Evolutionary conservation across 2,797 vertebrate species (phyloP), one percentile per base, ranked within the genome.

Genomic region (Chaenodraco wilsoni): DNA sequence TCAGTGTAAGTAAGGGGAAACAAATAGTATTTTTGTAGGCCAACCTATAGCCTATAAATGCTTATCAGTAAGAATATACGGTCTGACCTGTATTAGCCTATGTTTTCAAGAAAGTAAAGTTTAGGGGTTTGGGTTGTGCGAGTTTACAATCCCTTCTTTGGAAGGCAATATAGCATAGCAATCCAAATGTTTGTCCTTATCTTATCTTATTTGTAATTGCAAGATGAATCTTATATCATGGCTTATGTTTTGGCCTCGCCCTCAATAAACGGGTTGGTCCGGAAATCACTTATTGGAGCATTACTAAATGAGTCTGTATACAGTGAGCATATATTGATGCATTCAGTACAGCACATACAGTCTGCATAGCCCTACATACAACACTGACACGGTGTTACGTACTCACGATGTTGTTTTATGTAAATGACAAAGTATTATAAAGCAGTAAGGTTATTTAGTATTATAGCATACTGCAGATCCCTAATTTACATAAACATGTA

Each of bases 1-100:
- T 74, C 52, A 14, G 27, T 17, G 17, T 46, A 45, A 52, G 23
- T 54, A 64, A 64, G 37, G 37, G 21, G 13, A 70, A 62, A 1
- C n/a, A 9, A 37, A 58, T 27, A 45, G 59, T 37, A 65, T 59
- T 61, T 46, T 55, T 40, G 3, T 16, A 49, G 23, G 33, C 48
- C 31, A 49, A 2, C 48, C 15, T 23, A 23, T 59, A 37, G 3
- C 17, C 21, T 52, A 16, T 19, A 61, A 21, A 48, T 48, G 9
- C n/a, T 41, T 43, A 13, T 43, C 21, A 49, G 50, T 51, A 51
- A 17, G 31, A 14, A 40, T 14, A 51, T 19, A 54, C 3, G 9
- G 9, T 57, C 27, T 27, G 27, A 27, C 27, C 27, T 27, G 27
- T 27, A 27, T 27, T 27, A 27, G 27, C 27, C 27, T 27, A 5